Base-by-base conservation (phyloP, 2,888 invertebrate genomes). In the Cosmorhoe ocellata region DNA sequence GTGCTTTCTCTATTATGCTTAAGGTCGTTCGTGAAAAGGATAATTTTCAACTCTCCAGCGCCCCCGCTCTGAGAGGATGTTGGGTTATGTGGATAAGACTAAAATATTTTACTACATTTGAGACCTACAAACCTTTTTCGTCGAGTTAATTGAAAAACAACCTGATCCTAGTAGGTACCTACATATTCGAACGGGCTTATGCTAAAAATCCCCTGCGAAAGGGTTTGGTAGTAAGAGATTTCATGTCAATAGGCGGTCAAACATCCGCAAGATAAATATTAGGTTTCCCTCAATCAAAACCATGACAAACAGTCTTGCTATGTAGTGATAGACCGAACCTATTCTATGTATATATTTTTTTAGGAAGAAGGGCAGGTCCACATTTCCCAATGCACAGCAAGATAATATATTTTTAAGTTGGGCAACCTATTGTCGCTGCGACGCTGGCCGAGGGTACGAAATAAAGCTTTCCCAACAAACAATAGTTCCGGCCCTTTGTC, bases 1-100 rank as follows among this genome's bases (percentile, higher is more conserved):
- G 90, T 90, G 90, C 90, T 89, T 86, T 89, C 88, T 90, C 90
- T 90, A 89, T 89, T 90, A 90, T 90, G 79, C 81, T 90, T 87
- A 88, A 89, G 89, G 86, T 81, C 88, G 86, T 84, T 90, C 83
- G 79, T 87, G 87, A 89, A 90, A 89, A 89, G 90, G 89, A 89
- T 90, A 89, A 88, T 89, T 90, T 89, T 89, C 88, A 89, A 89
- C 83, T 87, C 86, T 81, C 84, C 72, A 84, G 76, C 81, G 79
- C 81, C 79, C 83, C 76, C 71, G 73, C 71, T 74, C 74, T 59
- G 59, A 57, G 58, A 64, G 66, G 59, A 67, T 63, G 78, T 70
- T 67, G 64, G 67, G 64, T 58, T 73, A 38, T 70, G 55, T 70
- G 84, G 88, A 84, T 74, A 68, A 45, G 78, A 46, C 56, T 11